Conservation (phyloP, 37 sponge, comb jelly and placozoan species). For the Aplysina aerophoba region DNA sequence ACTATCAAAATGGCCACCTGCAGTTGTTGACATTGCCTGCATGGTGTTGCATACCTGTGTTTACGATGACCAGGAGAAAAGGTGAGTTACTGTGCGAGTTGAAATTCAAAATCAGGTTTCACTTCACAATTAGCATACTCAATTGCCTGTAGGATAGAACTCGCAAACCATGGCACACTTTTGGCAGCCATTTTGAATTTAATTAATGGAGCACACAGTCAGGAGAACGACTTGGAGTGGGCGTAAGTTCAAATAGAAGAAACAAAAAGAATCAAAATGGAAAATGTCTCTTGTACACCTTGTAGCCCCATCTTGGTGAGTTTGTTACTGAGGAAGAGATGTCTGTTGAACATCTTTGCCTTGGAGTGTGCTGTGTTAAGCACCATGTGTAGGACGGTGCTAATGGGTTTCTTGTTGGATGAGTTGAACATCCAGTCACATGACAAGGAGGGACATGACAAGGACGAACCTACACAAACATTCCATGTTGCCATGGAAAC, state of each 20-base stretch:
- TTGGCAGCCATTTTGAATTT: no score
- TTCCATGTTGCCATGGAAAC: no score
- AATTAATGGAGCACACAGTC: no score
- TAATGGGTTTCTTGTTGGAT: neutral
- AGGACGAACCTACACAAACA: neutral
- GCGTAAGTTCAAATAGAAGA: neutral
- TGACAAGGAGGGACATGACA: neutral
- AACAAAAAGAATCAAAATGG: no score
- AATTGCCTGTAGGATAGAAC: no score
- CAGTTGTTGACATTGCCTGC: constrained; percentile 18
- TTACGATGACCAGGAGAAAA: neutral
- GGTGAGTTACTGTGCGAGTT: neutral
- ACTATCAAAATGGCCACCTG: no score
- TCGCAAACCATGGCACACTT: no score
- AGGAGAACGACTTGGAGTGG: neutral
- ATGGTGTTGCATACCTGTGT: constrained; percentile 55
- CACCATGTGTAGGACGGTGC: neutral
- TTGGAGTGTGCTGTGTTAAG: neutral
- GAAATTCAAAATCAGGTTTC: no score
- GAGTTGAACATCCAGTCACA: neutral
- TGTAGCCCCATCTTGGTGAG: neutral
- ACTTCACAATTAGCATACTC: no score
- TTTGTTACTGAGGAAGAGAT: neutral
- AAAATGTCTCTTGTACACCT: neutral
- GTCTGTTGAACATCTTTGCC: neutral